Conservation (phyloP, 2,888 invertebrate species). For the Netelia inedita region DNA sequence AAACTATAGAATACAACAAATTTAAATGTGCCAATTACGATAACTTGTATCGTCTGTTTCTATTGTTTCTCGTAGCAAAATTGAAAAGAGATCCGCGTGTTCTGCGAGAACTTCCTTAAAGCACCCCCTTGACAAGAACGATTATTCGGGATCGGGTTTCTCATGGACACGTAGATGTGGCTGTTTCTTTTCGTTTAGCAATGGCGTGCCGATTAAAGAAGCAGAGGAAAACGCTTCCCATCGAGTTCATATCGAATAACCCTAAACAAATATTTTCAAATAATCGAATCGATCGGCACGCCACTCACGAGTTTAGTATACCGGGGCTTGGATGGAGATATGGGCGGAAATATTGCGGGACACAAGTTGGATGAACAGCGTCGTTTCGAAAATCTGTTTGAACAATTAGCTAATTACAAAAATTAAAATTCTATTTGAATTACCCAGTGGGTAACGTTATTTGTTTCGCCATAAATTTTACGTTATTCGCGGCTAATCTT, state of each 20-base stretch:
- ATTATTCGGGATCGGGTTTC: neutral
- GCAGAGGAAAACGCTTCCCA: neutral
- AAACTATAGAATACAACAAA: too few species aligned
- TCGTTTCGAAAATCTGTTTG: slow-evolving; percentile 14
- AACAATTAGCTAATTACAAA: neutral
- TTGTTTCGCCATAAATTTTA: too few species aligned
- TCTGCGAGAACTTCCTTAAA: neutral
- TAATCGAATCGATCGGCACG: slow-evolving; percentile 6
- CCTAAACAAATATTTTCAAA: neutral
- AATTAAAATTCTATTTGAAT: neutral
- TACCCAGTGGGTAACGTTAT: too few species aligned
- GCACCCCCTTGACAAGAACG: neutral
- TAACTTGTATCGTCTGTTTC: too few species aligned
- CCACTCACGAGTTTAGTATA: neutral
- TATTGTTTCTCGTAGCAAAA: too few species aligned
- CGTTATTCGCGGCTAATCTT: too few species aligned
- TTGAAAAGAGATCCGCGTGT: neutral
- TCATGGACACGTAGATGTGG: neutral
- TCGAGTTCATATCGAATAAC: neutral
- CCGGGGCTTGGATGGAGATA: neutral
- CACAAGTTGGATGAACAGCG: slow-evolving; percentile 1
- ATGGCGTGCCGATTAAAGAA: neutral
- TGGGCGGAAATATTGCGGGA: neutral
- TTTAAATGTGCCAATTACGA: too few species aligned
- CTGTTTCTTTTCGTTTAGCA: neutral